A percentile compares a stretch with the other conserved stretches of the same genome.
Evolutionary conservation across 2,888 invertebrate species (phyloP).

Genomic region (Eristalis tenax): DNA sequence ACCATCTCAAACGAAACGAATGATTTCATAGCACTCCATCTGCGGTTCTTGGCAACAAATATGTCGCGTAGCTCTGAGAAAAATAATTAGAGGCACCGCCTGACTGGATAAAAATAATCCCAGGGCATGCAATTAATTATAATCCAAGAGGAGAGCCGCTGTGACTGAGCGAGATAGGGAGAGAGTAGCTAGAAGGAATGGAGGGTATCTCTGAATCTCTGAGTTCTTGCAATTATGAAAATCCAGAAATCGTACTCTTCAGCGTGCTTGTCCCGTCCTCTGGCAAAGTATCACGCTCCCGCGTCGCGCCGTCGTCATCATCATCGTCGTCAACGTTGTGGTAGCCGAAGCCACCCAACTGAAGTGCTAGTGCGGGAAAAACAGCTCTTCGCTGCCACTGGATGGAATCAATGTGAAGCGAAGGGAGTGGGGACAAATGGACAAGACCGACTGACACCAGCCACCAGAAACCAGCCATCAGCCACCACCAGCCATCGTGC

Average conservation of each 20-base stretch:
- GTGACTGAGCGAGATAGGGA: not conserved
- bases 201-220: constrained; percentile 6
- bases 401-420: constrained; percentile 43
- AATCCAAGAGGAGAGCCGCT: constrained; percentile 15
- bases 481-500: constrained; percentile 20
- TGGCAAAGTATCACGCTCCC: constrained; percentile 18
- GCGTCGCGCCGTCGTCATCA: not conserved
- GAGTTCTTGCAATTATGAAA: constrained; percentile 65
- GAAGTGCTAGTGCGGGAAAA: not conserved
- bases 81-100: constrained; percentile 67
- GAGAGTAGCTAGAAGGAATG: not conserved
- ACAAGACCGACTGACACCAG: constrained; percentile 43
- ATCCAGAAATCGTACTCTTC: constrained; percentile 62
- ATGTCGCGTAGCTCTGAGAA: constrained; percentile 25
- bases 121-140: constrained; percentile 69
- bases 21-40: constrained; percentile 70
- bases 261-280: constrained; percentile 2
- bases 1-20: constrained; percentile 70
- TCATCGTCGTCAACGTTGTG: constrained; percentile 12
- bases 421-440: constrained; percentile 12
- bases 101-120: constrained; percentile 53
- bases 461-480: not conserved
- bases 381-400: constrained; percentile 2
- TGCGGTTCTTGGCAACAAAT: constrained; percentile 53
- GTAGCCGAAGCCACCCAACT: constrained; percentile 2